Percentiles rank a stretch among this genome's conserved stretches.
These are phyloP conservation scores for Crypturellus tataupa DNA, from an alignment of 2,797 vertebrate species.

Conservation along the genomic window DNA sequence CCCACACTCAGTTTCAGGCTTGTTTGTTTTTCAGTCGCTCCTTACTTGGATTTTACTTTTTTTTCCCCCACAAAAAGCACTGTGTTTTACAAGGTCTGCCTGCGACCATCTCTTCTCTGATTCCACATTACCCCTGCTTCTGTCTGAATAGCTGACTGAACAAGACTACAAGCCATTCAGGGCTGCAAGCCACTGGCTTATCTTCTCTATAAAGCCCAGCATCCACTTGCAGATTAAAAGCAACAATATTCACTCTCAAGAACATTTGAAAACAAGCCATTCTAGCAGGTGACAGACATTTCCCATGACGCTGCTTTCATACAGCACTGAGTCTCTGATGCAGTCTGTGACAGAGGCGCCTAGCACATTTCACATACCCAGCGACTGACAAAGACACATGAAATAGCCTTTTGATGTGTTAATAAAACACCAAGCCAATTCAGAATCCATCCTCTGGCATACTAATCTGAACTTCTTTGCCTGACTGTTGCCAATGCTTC, in stretches of 20 bases:
- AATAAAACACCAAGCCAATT: conserved; percentile 7
- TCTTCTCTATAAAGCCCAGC: background rate
- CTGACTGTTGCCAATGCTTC: background rate
- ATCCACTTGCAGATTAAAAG: background rate
- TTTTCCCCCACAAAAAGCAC: background rate
- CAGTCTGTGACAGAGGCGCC: background rate
- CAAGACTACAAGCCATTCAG: background rate
- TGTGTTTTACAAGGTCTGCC: background rate
- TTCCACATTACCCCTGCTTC: background rate
- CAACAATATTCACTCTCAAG: background rate
- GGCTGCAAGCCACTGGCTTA: background rate
- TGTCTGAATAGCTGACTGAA: background rate
- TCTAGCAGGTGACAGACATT: conserved; percentile 12
- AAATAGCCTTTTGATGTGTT: background rate
- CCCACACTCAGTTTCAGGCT: background rate
- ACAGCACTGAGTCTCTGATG: background rate
- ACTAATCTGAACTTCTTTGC: background rate
- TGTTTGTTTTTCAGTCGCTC: background rate
- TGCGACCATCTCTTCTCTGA: background rate
- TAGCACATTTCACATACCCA: background rate
- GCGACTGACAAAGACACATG: background rate
- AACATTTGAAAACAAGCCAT: background rate
- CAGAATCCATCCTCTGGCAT: background rate
- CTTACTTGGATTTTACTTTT: background rate
- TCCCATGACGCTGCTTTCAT: background rate